Conservation (phyloP, 2,888 invertebrate genomes). For the Pristionchus japonicus region DNA sequence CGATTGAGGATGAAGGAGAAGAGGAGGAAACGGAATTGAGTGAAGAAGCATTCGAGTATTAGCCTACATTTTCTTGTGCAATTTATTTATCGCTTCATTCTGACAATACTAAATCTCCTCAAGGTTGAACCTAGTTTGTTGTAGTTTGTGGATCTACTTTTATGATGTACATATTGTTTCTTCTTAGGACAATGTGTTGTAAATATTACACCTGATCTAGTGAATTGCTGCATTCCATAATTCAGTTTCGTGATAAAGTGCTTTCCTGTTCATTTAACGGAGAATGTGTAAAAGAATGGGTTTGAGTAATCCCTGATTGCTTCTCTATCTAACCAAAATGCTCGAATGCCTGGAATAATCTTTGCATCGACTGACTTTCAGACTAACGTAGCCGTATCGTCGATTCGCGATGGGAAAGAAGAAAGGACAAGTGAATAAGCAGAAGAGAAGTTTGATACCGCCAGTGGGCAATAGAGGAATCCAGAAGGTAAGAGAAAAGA, state of each 20-base stretch:
- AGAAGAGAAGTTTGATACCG: not conserved
- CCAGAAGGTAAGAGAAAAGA: too few relatives aligned
- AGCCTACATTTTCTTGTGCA: not conserved
- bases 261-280: not conserved
- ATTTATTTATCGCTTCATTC: too few relatives aligned
- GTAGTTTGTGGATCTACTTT: not conserved
- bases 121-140: not conserved
- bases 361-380: not conserved
- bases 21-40: constrained; percentile 22
- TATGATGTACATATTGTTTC: not conserved
- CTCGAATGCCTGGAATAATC: not conserved
- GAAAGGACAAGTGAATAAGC: not conserved
- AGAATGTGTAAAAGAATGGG: not conserved
- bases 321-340: not conserved
- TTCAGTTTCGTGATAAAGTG: not conserved
- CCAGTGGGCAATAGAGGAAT: not conserved
- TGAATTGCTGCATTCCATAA: not conserved
- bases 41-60: not conserved
- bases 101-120: not conserved
- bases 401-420: not conserved
- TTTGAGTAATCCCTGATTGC: not conserved
- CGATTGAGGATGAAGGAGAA: constrained; percentile 30
- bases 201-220: not conserved
- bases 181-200: not conserved
- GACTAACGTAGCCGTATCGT: not conserved